Evolutionary conservation across 30 jellyfish, hydroid and myxozoan genomes (phyloP), one percentile per base, ranked within the genome.

Genomic region (Aurelia sp.): DNA sequence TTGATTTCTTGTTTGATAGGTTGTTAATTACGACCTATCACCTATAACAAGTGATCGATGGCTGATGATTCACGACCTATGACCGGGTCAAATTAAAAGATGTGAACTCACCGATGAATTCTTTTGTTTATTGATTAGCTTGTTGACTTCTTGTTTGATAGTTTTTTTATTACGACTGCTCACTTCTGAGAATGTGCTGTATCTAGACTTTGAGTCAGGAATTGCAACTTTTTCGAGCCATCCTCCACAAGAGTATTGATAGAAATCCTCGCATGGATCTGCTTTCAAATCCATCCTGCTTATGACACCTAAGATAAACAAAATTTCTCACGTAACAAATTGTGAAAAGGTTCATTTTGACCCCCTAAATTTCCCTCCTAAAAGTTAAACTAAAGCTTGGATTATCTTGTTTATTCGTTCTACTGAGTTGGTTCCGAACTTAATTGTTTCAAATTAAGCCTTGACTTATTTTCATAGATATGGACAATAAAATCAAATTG

Each of bases 221-320:
- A 94, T 90, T 4, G 99, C 90, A 11, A 96, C 81, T 50, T 63
- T 84, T 62, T 94, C 91, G 15, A 94, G 89, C 99, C 99, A 94
- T 11, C 96, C 96, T 11, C 99, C 99, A 59, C 99, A 94, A 0
- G 99, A 88, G 55, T 88, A 94, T 75, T 94, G 96, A 62, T 94
- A 94, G 69, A 94, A 94, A 73, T 94, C 95, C 4, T 94, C 62
- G 75, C 99, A 94, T 0, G 99, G 99, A 44, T 89, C 74, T 21
- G 89, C 95, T 16, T 71, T 70, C 61, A 48, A 50, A 67, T 94
- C 90, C 99, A 94, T 94, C 37, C 94, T 74, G 78, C 90, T 79
- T 27, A 89, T 74, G 12, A 94, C 91, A 10, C 95, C 99, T 94
- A 72, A 41, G 63, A 62, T 13, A 47, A 41, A 16, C 11, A 62